Base-by-base conservation (phyloP, 1,140 invertebrate species). In the Calycopis cecrops region DNA sequence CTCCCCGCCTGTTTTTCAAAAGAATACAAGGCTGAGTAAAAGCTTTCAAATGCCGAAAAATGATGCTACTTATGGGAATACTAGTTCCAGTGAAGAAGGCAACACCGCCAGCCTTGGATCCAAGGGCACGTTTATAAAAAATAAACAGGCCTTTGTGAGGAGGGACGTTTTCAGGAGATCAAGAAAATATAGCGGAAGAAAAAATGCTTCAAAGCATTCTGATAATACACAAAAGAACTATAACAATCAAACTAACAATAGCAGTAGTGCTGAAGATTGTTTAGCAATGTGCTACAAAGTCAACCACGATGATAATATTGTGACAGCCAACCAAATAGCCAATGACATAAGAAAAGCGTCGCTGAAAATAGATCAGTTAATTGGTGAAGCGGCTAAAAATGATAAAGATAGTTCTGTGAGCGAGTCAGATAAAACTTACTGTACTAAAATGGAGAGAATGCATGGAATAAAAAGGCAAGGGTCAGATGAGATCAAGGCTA, bases 111-210 rank as follows among this genome's bases (percentile, higher is more conserved):
- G 78, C 54, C 60, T 75, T n/a, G 59, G 76, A 10, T 78, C 78
- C 60, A 89, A 89, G 56, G 88, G 90, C 10, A 89, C 90, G 1
- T 91, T 90, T 62, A 89, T 90, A 18, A 93, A 92, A 75, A 92
- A 92, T 63, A 91, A 90, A 69, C 85, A 87, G 67, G 84, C 81
- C 1, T 89, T 90, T 56, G 79, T 85, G 1, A 69, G 86, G 58
- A 71, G 88, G 62, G 88, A 88, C 17, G 79, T 89, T 3, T 88
- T 86, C 38, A 84, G 89, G 57, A 78, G 88, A 62, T 85, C 84
- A n/a, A 87, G 88, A 63, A 90, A 90, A 63, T 86, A 89, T 63
- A 87, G 84, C 0, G 83, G 85, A 17, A 81, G 89, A 53, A 90
- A 89, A 69, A 90, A 85, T 60, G 88, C 83, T 48, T 84, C 79